Conservation (phyloP, 2,797 vertebrate species). For the Cuniculus paca region DNA sequence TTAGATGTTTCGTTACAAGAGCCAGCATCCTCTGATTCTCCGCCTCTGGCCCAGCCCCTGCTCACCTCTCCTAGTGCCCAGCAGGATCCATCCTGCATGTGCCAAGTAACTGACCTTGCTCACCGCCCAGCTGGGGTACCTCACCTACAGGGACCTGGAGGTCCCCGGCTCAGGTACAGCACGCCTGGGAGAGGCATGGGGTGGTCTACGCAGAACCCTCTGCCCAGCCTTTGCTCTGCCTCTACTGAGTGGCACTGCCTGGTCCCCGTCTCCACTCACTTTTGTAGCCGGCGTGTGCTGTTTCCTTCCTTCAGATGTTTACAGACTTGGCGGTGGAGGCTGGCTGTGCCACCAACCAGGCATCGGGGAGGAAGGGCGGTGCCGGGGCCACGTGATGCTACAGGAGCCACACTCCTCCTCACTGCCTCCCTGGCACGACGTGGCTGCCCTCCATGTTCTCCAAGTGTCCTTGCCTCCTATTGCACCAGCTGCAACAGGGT, state of each 20-base stretch:
- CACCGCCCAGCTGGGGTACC: not conserved
- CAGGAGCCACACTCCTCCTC: fast-evolving
- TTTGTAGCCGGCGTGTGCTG: not conserved
- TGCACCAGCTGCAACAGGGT: not conserved
- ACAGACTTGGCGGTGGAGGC: not conserved
- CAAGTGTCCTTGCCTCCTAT: not conserved
- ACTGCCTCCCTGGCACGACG: too few species aligned
- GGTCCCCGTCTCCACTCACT: not conserved
- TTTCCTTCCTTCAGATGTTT: not conserved
- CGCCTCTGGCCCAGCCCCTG: too few species aligned
- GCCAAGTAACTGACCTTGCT: not conserved
- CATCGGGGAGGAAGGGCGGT: not conserved
- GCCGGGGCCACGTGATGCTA: not conserved
- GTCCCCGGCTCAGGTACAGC: not conserved
- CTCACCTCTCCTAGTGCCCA: not conserved
- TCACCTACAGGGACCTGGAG: not conserved
- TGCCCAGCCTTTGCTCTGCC: not conserved
- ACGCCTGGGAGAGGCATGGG: too few species aligned
- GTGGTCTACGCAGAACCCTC: fast-evolving
- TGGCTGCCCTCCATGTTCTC: not conserved
- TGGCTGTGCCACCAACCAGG: not conserved
- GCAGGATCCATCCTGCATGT: not conserved
- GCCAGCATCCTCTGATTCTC: not conserved
- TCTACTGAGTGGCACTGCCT: not conserved
- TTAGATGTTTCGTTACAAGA: too few species aligned